Percentiles rank a stretch among this genome's conserved stretches.
Conservation (phyloP, 2,113 vertebrate genomes). For the Lepisosteus osseus region DNA sequence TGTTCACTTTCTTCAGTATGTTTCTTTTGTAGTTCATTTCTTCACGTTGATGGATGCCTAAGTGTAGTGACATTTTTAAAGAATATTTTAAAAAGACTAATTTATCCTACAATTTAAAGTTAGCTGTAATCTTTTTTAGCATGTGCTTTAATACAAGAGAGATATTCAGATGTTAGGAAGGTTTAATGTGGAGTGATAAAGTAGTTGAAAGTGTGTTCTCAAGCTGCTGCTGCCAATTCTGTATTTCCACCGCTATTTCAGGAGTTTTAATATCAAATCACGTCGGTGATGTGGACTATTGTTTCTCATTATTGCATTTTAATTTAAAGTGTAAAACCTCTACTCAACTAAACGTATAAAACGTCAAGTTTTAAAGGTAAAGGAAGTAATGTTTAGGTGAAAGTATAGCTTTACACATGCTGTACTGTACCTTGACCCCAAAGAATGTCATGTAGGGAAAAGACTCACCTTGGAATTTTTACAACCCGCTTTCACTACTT, state of each 20-base stretch:
- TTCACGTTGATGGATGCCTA: too few species aligned
- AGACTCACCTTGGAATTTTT: slow-evolving; percentile 5
- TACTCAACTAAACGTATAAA: too few species aligned
- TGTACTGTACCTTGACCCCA: too few species aligned
- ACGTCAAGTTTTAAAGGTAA: background rate
- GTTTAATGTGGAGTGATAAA: too few species aligned
- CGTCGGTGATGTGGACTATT: too few species aligned
- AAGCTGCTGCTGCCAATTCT: too few species aligned
- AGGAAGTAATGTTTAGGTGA: background rate
- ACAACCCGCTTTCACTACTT: slow-evolving; percentile 13
- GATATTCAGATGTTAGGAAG: background rate
- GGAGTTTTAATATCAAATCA: too few species aligned
- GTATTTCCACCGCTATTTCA: too few species aligned
- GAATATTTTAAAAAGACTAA: background rate
- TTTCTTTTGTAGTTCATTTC: too few species aligned
- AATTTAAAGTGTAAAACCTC: too few species aligned
- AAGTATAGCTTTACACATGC: background rate
- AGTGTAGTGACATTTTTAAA: background rate
- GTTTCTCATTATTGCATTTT: too few species aligned
- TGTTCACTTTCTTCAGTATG: background rate
- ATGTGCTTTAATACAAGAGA: background rate
- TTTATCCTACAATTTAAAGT: background rate
- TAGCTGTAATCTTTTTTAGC: background rate
- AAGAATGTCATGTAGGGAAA: background rate
- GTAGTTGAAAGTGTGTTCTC: too few species aligned